phyloP scores from a whole-genome alignment of 2,113 vertebrate species.

The Anas platyrhynchos region DNA sequence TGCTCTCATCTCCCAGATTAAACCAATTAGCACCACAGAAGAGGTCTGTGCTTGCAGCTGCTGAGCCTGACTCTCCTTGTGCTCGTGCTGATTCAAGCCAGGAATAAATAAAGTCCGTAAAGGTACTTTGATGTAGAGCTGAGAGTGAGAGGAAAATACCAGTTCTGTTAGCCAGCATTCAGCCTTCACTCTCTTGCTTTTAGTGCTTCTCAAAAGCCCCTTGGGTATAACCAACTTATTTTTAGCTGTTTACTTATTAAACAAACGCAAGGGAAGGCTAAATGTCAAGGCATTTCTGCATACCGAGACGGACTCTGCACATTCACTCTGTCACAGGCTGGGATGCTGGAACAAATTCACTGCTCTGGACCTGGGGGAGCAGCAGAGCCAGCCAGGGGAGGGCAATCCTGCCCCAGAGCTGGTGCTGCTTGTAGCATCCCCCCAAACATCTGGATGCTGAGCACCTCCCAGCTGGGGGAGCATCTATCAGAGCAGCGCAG shows the following conservation, averaged over 20 bases:
- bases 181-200: not conserved
- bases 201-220: not conserved
- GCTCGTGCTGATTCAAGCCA: not conserved
- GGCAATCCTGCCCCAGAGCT: not conserved
- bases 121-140: not conserved
- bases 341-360: not conserved
- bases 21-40: not conserved
- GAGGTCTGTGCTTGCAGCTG: not conserved
- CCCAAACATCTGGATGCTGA: not conserved
- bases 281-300: slow-evolving; percentile 1
- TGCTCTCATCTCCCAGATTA: not conserved
- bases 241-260: slow-evolving; percentile 52
- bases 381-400: not conserved
- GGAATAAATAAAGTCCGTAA: not conserved
- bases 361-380: not conserved
- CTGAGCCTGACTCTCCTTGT: not conserved
- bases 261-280: not conserved
- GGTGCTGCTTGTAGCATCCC: not conserved
- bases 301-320: not conserved
- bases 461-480: not conserved
- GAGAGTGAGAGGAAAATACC: not conserved
- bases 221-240: slow-evolving; percentile 35
- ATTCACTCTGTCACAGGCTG: not conserved
- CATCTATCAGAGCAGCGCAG: not conserved
- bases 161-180: not conserved